Evolutionary conservation across 2,888 invertebrate genomes (phyloP), one percentile per base, ranked within the genome.

Genomic region (Sinelater perroti): DNA sequence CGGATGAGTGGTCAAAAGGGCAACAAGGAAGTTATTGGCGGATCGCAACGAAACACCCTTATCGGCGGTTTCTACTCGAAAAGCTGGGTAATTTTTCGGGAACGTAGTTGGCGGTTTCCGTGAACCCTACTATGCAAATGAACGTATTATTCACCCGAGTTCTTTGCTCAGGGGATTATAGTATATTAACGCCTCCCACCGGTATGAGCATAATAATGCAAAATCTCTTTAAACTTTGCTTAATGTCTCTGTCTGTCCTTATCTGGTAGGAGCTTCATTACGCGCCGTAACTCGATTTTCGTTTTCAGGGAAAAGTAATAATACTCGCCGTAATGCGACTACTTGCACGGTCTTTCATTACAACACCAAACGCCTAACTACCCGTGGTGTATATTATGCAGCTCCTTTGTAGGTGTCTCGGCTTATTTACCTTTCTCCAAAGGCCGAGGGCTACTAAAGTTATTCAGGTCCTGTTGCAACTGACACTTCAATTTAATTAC

Each of bases 131-230:
- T 45, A 45, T 45, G 45, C 45, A 45, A 45, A 45, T 45, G 45
- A 30, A 45, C 24, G 33, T 47, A 47, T 47, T 47, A 47, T 47
- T 47, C 47, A 47, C 47, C 46, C 47, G 33, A 20, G 47, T 33
- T 35, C 47, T 47, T 47, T 47, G 47, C 47, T 47, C 47, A 33
- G 21, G 47, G 47, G 47, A 47, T 47, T 47, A 47, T 35, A 33
- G 21, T 47, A 47, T 47, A 47, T 47, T 47, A 47, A 31, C 47
- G 47, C 47, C 47, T 47, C 31, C 47, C 47, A 20, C 21, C 35
- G 31, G 35, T 47, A 47, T 47, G 47, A 35, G 47, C 47, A 47
- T 47, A 47, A 33, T 47, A 47, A 47, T 47, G 47, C 33, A 47
- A 33, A 47, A 47, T 47, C 47, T 47, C 47, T 47, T 47, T 35